A percentile compares a stretch with the other conserved stretches of the same genome.
Evolutionary conservation across 37 sponge, comb jelly and placozoan genomes (phyloP).

Genomic region (Lycopodina hypogea): DNA sequence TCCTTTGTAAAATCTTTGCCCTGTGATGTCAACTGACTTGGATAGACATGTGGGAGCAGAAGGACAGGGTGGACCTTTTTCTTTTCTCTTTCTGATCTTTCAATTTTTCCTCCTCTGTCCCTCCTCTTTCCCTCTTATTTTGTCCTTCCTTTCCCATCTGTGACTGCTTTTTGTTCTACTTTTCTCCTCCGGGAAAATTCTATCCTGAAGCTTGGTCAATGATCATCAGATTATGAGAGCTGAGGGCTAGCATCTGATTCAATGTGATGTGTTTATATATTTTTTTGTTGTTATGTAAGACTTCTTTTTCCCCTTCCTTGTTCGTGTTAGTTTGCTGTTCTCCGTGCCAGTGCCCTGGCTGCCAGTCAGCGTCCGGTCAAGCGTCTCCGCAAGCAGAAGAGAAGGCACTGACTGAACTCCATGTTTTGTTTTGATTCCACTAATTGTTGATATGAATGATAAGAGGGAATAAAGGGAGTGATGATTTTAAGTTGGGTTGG

Average conservation of each 20-base stretch:
- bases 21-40: constrained; percentile 26
- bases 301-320: not conserved
- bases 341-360: constrained; percentile 67
- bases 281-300: not conserved
- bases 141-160: not conserved
- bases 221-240: constrained; percentile 77
- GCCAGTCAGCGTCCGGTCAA: constrained; percentile 54
- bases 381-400: constrained; percentile 25
- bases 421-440: not conserved
- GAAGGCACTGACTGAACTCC: constrained; percentile 5
- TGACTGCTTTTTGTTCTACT: not conserved
- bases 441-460: no score
- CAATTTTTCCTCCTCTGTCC: not conserved
- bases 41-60: constrained; percentile 21
- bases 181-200: constrained; percentile 5
- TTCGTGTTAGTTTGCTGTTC: constrained; percentile 52
- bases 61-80: constrained; percentile 12
- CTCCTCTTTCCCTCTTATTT: not conserved
- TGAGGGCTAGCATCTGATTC: constrained; percentile 24
- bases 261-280: not conserved
- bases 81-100: not conserved
- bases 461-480: no score
- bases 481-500: no score
- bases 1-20: not conserved
- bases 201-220: constrained; percentile 29